These are phyloP conservation scores for Poicephalus gulielmi DNA, from an alignment of 2,113 vertebrate species.

Conservation along the genomic window DNA sequence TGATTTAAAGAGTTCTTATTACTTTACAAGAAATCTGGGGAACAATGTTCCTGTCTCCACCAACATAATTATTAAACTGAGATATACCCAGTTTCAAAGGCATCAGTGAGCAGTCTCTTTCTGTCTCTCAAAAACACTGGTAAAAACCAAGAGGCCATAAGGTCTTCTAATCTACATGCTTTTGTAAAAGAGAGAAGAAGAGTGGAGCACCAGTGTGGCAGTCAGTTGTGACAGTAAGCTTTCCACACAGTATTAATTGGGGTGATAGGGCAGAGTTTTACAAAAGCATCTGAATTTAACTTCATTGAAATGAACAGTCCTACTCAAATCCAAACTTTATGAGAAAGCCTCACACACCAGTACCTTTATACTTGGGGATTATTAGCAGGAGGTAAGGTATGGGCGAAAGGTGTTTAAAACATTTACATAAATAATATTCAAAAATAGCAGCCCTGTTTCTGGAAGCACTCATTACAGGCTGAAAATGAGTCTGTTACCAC, in stretches of 20 bases:
- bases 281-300: neutral
- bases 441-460: constrained; percentile 48
- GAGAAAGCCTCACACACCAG: neutral
- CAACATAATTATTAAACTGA: neutral
- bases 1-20: neutral
- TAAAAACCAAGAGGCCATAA: neutral
- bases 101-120: neutral
- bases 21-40: neutral
- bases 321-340: neutral
- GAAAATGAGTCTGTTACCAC: constrained; percentile 65
- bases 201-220: neutral
- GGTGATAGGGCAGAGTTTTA: neutral
- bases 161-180: neutral
- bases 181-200: neutral
- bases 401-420: constrained; percentile 25
- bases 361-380: neutral
- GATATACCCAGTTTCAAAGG: neutral
- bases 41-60: neutral
- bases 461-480: constrained; percentile 40
- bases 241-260: neutral
- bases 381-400: neutral
- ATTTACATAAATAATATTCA: constrained; percentile 58
- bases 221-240: neutral
- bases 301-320: neutral
- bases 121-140: neutral